These are phyloP conservation scores for Strongylocentrotus purpuratus DNA, from an alignment of 35 echinoderm and acorn worm genomes.

Conservation along the genomic window DNA sequence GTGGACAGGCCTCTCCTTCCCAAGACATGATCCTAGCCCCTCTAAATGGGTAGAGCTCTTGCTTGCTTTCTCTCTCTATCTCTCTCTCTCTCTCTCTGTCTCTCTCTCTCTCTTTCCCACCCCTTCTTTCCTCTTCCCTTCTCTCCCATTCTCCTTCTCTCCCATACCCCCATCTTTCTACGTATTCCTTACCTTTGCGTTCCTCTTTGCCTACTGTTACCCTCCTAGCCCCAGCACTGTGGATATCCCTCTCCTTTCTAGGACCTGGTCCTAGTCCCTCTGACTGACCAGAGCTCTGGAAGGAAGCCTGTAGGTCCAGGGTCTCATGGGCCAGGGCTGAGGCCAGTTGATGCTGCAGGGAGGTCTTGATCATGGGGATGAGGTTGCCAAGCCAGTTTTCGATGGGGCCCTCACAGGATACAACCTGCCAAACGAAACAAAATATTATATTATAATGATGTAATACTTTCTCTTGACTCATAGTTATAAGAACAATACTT, in stretches of 20 bases:
- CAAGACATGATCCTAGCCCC: not conserved
- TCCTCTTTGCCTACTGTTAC: slow-evolving; percentile 81
- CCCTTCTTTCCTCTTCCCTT: too few species aligned
- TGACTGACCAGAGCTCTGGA: not conserved
- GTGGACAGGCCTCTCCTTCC: slow-evolving; percentile 77
- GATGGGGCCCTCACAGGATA: slow-evolving; percentile 88
- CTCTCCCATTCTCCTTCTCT: too few species aligned
- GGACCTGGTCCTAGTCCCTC: not conserved
- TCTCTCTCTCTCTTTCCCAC: too few species aligned
- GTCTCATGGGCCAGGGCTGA: slow-evolving; percentile 81
- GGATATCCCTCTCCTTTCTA: slow-evolving; percentile 75
- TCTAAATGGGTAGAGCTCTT: not conserved
- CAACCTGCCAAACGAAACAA: slow-evolving; percentile 51
- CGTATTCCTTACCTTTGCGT: slow-evolving; percentile 63
- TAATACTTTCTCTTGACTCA: too few species aligned
- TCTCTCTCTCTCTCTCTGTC: not conserved
- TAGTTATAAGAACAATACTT: too few species aligned
- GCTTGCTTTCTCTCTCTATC: not conserved
- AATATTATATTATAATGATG: not conserved
- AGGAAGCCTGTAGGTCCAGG: slow-evolving; percentile 51
- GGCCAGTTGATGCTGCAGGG: slow-evolving; percentile 83
- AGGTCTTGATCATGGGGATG: slow-evolving; percentile 72
- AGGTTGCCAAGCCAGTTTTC: slow-evolving; percentile 86
- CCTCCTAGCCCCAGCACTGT: slow-evolving; percentile 94
- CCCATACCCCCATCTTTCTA: not conserved